A percentile compares a stretch with the other conserved stretches of the same genome.
These are phyloP conservation scores for Urosaurus nigricauda DNA, from an alignment of 2,797 vertebrate species.

Conservation along the genomic window DNA sequence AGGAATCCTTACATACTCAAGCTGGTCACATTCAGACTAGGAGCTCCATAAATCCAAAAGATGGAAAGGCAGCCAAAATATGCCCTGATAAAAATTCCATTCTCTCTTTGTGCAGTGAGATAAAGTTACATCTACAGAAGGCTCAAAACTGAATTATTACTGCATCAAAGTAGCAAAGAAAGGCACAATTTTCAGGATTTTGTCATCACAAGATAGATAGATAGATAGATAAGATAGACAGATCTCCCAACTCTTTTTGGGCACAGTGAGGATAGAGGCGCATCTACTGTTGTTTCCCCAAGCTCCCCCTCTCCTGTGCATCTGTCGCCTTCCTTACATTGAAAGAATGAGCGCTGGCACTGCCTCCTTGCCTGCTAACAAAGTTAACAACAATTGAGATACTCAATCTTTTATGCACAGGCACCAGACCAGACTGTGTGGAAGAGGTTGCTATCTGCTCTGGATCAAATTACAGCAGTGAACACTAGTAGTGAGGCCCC, in stretches of 20 bases:
- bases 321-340: slow-evolving; percentile 60
- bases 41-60: slow-evolving; percentile 58
- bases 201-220: slow-evolving; percentile 58
- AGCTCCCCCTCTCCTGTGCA: slow-evolving; percentile 13
- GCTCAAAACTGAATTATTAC: slow-evolving; percentile 47
- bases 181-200: slow-evolving; percentile 57
- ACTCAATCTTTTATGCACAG: slow-evolving; percentile 79
- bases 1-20: slow-evolving; percentile 37
- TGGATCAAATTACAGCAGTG: slow-evolving; percentile 94
- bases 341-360: slow-evolving; percentile 73
- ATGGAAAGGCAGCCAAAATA: slow-evolving; percentile 41
- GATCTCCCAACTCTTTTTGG: slow-evolving; percentile 29
- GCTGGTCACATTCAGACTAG: slow-evolving; percentile 55
- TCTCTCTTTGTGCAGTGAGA: slow-evolving; percentile 37
- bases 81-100: slow-evolving; percentile 51
- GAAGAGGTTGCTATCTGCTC: slow-evolving; percentile 94
- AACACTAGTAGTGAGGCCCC: slow-evolving; percentile 82
- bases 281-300: slow-evolving; percentile 65
- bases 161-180: slow-evolving; percentile 44
- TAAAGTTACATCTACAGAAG: slow-evolving; percentile 49
- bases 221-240: too few species aligned
- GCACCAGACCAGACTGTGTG: slow-evolving; percentile 83
- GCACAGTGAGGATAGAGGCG: slow-evolving; percentile 57
- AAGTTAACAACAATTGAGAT: slow-evolving; percentile 81
- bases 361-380: slow-evolving; percentile 78